Base-by-base conservation (phyloP, 2,888 invertebrate genomes). In the Drosophila subsilvestris region DNA sequence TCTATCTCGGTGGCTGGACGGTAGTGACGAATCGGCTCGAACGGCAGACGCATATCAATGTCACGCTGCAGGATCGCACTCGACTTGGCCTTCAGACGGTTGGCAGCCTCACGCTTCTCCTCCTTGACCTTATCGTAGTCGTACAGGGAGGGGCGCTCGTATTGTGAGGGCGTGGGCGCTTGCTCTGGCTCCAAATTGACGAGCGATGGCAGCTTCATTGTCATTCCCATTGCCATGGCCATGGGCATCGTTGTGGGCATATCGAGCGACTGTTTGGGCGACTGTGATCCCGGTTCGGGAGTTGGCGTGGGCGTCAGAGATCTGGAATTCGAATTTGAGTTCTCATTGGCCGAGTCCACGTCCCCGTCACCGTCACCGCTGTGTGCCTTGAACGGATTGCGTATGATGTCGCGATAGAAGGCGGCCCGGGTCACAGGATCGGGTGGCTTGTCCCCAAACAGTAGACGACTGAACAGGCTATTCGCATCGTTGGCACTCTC, bases 1-100 rank as follows among this genome's bases (percentile, higher is more conserved):
- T 97, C 96, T 71, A 97, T 97, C 93, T 97, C 97, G 0, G 95
- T 96, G 27, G 97, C 97, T 0, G 97, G 97, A 14, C 95, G 94
- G 90, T 96, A 97, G 80, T 96, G 95, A n/a, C 96, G 93, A 53
- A 95, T 94, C 9, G 96, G 95, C 90, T 97, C 96, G 88, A 97
- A 97, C 0, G 97, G 96, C 79, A 96, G 92, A 25, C 97, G 94
- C 74, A 97, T 93, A 92, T 97, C 97, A 42, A 96, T 94, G 87
- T 97, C 97, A 1, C 75, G 17, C 25, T 53, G 29, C 22, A 55
- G 37, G 37, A 37, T 37, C n/a, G n/a, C 37, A 37, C 37, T 37
- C 2, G 37, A 37, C 14, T 37, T 37, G 37, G 37, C 65, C 62
- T 47, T 73, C 49, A 17, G 49, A 10, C 62, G 63, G 14, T 66